Conservation (phyloP, 2,888 invertebrate species). For the Julus scanicus region DNA sequence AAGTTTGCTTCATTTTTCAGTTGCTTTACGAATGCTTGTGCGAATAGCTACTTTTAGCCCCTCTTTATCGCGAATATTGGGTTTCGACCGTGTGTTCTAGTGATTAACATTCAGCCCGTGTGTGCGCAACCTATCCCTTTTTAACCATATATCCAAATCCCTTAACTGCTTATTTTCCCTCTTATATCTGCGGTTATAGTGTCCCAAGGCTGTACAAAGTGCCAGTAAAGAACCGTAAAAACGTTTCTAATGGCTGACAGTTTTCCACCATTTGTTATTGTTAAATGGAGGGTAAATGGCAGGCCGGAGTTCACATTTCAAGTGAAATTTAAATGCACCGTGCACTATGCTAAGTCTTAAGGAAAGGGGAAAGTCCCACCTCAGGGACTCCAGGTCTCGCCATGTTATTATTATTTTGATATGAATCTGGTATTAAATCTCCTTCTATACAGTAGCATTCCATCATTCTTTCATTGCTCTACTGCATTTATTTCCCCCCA, state of each 20-base stretch:
- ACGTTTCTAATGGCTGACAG: constrained; percentile 36
- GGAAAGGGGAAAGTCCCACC: background rate
- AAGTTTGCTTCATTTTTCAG: background rate
- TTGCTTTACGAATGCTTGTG: background rate
- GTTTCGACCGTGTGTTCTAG: background rate
- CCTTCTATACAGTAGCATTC: background rate
- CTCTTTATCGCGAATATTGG: background rate
- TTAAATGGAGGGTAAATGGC: constrained; percentile 24
- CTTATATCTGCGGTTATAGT: constrained; percentile 17
- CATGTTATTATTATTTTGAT: background rate
- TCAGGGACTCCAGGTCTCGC: background rate
- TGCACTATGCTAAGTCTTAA: background rate
- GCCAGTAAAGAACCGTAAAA: constrained; percentile 35
- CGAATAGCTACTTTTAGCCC: background rate
- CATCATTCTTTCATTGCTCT: background rate
- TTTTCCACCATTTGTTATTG: constrained; percentile 37
- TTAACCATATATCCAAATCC: background rate
- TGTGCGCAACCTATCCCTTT: background rate
- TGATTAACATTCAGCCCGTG: constrained; percentile 23
- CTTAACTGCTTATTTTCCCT: constrained; percentile 40
- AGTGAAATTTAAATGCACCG: background rate
- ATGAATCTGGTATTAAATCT: background rate
- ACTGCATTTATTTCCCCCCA: background rate
- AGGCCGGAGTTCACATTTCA: background rate
- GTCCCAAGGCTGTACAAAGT: constrained; percentile 28